Percentiles rank a stretch among this genome's conserved stretches.
Evolutionary conservation across 2,113 vertebrate species (phyloP).

Genomic region (Dinomys branickii): DNA sequence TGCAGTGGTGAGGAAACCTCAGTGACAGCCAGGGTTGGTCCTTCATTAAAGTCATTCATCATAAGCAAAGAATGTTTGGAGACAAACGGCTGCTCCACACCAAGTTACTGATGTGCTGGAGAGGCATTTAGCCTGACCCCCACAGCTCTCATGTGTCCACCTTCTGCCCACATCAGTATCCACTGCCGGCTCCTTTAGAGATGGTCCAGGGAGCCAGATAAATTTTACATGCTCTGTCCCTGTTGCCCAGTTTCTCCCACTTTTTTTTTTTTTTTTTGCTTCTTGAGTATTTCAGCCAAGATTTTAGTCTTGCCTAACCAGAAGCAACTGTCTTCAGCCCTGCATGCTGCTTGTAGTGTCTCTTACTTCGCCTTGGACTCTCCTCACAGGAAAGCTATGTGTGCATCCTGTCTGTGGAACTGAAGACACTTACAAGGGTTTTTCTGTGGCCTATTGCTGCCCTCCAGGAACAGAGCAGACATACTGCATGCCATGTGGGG

Average conservation of each 20-base stretch:
- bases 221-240: background rate
- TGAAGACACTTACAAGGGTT: background rate
- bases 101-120: background rate
- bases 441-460: background rate
- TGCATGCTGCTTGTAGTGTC: background rate
- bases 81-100: background rate
- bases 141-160: background rate
- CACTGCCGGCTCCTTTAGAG: background rate
- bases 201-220: background rate
- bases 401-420: background rate
- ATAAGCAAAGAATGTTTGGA: background rate
- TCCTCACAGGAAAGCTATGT: background rate
- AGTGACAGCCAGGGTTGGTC: background rate
- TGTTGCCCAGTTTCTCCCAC: background rate
- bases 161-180: background rate
- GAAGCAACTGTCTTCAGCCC: background rate
- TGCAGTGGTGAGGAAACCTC: background rate
- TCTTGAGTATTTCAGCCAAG: background rate
- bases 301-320: conserved; percentile 30
- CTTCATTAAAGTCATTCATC: background rate
- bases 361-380: background rate
- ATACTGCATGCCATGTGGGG: background rate
- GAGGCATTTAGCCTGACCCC: background rate
- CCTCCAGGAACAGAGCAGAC: background rate
- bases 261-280: background rate